Base-by-base conservation (phyloP, 2,888 invertebrate species). In the Brassicogethes aeneus region DNA sequence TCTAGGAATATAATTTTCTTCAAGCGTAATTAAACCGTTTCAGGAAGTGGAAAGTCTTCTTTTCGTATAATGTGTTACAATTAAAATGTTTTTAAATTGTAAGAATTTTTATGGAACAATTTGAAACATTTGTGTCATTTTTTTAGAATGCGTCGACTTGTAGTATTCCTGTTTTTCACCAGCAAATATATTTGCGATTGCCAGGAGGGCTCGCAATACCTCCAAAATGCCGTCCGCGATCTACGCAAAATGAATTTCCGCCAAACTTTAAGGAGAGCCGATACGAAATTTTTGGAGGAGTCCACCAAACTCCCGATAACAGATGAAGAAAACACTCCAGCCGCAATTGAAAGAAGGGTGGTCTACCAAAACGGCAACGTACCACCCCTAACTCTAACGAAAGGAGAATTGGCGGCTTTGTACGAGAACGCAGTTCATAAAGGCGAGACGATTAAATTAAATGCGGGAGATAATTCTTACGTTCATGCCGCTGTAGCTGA, bases 381-480 rank as follows among this genome's bases (percentile, higher is more conserved):
- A 3, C 60, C 60, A 15, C 55, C 60, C 16, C 44, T 61, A 31
- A 46, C 54, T 15, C 43, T 62, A 17, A 61, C 61, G 1, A 61
- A 61, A 50, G 64, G 67, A 2, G 71, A 74, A 54, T 55, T 74
- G 5, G 63, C 69, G 2, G 61, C 70, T 1, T 51, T 74, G 34
- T 75, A 74, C 47, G 66, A 72, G 44, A 62, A 68, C 30, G 73
- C 73, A 2, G 49, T 72, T 7, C 47, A 57, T 8, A 62, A 64
- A 47, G 65, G 66, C 2, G 59, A 65, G 36, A 60, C 64, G 0
- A 51, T 65, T 7, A 60, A 63, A 43, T 48, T 65, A 32, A 56
- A 62, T 36, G 51, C 60, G 30, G 60, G 57, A 1, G 59, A 59
- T 37, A 51, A 57, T 33, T 55, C 37, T 16, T 56, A 46, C 40